Conservation (phyloP, 2,888 invertebrate species). For the Polymixis lichenea region DNA sequence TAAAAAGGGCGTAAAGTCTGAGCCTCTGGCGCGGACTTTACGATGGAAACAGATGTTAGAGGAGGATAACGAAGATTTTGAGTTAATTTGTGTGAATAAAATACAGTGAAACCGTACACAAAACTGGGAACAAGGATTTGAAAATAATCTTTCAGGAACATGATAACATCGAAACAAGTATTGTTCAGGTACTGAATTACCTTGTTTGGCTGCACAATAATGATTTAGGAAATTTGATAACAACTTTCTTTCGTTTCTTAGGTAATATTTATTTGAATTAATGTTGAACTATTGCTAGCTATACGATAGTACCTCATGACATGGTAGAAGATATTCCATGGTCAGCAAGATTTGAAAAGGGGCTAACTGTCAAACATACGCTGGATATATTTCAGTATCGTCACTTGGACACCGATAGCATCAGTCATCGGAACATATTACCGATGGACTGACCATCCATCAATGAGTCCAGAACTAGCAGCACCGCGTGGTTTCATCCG, state of each 20-base stretch:
- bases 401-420: neutral
- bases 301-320: neutral
- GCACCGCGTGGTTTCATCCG: no score
- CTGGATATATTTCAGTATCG: neutral
- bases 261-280: no score
- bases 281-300: neutral
- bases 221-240: neutral
- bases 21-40: conserved; percentile 4
- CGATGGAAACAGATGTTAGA: neutral
- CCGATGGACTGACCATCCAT: neutral
- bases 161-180: no score
- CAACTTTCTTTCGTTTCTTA: neutral
- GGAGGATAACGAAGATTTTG: neutral
- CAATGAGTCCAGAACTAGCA: neutral
- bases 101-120: neutral
- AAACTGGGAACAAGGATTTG: neutral
- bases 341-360: neutral
- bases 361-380: neutral
- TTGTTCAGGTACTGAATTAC: no score
- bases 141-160: no score
- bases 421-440: neutral
- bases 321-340: no score
- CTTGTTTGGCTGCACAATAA: neutral
- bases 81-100: neutral
- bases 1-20: neutral